These are phyloP conservation scores for Metaphire vulgaris DNA, from an alignment of 1,140 invertebrate species.

Conservation along the genomic window DNA sequence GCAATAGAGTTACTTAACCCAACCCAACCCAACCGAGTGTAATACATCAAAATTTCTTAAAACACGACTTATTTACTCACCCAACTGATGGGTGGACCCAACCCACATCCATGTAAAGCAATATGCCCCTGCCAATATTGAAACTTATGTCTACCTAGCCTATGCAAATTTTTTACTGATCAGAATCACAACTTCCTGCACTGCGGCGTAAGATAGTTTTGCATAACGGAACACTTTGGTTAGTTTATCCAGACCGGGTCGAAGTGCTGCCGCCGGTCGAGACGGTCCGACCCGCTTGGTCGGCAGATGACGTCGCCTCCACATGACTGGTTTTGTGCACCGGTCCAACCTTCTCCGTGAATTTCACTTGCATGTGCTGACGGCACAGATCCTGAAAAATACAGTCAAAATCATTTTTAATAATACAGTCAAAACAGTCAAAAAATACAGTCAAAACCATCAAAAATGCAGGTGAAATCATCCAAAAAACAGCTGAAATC, in stretches of 20 bases:
- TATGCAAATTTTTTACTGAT: background rate
- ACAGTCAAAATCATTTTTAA: too few relatives aligned
- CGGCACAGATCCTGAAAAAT: constrained; percentile 21
- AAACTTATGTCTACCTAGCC: background rate
- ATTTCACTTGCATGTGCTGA: constrained; percentile 16
- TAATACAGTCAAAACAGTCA: too few relatives aligned
- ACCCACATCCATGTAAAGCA: too few relatives aligned
- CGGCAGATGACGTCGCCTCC: background rate
- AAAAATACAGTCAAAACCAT: too few relatives aligned
- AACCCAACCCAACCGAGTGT: too few relatives aligned
- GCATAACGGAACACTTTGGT: background rate
- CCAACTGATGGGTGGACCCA: too few relatives aligned
- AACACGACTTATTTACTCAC: too few relatives aligned
- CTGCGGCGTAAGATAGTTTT: background rate
- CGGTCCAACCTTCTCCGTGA: constrained; percentile 9
- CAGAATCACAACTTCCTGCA: background rate
- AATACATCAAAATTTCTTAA: too few relatives aligned
- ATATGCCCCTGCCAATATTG: background rate
- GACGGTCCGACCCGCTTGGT: background rate
- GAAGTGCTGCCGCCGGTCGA: constrained; percentile 19
- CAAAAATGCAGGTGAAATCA: too few relatives aligned
- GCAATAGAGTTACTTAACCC: too few relatives aligned
- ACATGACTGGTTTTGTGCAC: background rate
- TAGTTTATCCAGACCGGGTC: background rate
- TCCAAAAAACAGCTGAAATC: too few relatives aligned